These are phyloP conservation scores for Motacilla tschutschensis DNA, from an alignment of 2,113 vertebrate genomes.

Conservation along the genomic window DNA sequence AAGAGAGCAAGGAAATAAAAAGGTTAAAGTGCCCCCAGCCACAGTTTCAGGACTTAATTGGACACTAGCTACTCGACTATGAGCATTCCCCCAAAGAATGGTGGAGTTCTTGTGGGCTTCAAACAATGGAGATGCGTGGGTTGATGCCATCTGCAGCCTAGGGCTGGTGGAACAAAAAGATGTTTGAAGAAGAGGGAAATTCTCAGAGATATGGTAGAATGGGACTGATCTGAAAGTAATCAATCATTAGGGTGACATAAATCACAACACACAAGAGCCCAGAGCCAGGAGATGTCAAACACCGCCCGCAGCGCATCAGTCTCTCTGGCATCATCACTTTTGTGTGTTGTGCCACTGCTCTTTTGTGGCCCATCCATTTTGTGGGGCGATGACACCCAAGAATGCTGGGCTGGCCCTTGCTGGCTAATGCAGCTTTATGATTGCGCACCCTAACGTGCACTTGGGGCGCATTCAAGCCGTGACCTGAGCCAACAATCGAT, in stretches of 20 bases:
- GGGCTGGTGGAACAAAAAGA: slow-evolving; percentile 79
- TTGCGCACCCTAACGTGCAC: slow-evolving; percentile 77
- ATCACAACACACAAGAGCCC: slow-evolving; percentile 83
- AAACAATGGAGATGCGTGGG: slow-evolving; percentile 92
- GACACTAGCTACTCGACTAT: slow-evolving; percentile 59
- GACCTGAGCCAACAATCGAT: slow-evolving; percentile 63
- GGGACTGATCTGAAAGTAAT: slow-evolving; percentile 84
- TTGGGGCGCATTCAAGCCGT: slow-evolving; percentile 71
- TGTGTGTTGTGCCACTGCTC: slow-evolving; percentile 72
- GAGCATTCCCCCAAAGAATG: slow-evolving; percentile 66
- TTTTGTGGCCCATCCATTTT: slow-evolving; percentile 54
- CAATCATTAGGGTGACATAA: slow-evolving; percentile 87
- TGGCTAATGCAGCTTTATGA: slow-evolving; percentile 82
- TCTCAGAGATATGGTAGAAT: slow-evolving; percentile 83
- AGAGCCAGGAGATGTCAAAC: slow-evolving; percentile 76
- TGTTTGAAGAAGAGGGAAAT: slow-evolving; percentile 71
- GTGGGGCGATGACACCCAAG: slow-evolving; percentile 58
- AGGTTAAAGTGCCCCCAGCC: slow-evolving; percentile 68
- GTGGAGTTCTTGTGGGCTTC: slow-evolving; percentile 69
- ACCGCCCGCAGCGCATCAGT: slow-evolving; percentile 74
- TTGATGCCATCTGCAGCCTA: slow-evolving; percentile 88
- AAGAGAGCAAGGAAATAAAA: slow-evolving; percentile 40
- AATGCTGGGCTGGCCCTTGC: slow-evolving; percentile 58
- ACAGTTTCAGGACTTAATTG: slow-evolving; percentile 72
- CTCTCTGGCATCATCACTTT: slow-evolving; percentile 80